A percentile compares a stretch with the other conserved stretches of the same genome.
These are phyloP conservation scores for Pipa parva DNA, from an alignment of 2,113 vertebrate species.

Conservation along the genomic window DNA sequence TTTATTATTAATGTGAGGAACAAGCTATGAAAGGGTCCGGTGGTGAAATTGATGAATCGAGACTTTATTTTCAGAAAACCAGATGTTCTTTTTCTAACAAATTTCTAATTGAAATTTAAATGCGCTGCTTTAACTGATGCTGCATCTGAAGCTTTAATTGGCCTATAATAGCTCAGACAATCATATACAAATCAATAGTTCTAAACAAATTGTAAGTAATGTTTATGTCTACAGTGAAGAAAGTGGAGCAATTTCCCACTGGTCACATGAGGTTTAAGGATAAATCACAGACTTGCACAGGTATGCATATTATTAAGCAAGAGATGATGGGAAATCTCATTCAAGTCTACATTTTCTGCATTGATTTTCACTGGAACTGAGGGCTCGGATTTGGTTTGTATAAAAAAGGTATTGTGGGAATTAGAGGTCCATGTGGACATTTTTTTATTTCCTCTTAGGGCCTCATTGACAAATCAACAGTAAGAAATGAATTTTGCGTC, in stretches of 20 bases:
- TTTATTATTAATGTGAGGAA: not conserved
- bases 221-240: slow-evolving; percentile 58
- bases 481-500: too few relatives aligned
- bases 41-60: slow-evolving; percentile 47
- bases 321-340: too few relatives aligned
- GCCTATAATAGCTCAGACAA: slow-evolving; percentile 71
- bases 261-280: not conserved
- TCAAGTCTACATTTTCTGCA: too few relatives aligned
- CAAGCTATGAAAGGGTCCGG: slow-evolving; percentile 9
- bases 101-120: slow-evolving; percentile 41
- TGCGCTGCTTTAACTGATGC: slow-evolving; percentile 35
- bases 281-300: not conserved
- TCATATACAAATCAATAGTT: slow-evolving; percentile 75
- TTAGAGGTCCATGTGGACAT: too few relatives aligned
- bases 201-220: slow-evolving; percentile 72
- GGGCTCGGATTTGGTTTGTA: too few relatives aligned
- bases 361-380: too few relatives aligned
- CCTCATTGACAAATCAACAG: too few relatives aligned
- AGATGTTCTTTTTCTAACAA: slow-evolving; percentile 60
- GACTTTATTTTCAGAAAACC: slow-evolving; percentile 57
- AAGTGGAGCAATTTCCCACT: not conserved
- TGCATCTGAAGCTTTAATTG: slow-evolving; percentile 67
- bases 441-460: not conserved
- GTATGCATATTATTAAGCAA: not conserved
- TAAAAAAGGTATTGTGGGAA: too few relatives aligned